Percentiles rank a stretch among this genome's conserved stretches.
phyloP scores from a whole-genome alignment of 1,140 invertebrate genomes.

The Anagrus nilaparvatae region DNA sequence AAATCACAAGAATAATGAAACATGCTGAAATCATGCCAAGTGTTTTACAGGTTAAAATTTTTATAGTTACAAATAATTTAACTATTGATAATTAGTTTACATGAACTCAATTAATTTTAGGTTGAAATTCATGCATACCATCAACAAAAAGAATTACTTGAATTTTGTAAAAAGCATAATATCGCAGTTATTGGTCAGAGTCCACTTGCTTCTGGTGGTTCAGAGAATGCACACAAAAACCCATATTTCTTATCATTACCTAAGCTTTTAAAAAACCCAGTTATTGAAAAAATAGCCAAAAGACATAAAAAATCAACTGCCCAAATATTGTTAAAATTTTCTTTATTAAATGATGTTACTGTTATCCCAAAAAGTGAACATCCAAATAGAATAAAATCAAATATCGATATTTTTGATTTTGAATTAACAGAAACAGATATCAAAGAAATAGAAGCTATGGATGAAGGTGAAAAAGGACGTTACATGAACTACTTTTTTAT shows the following conservation, averaged over 20 bases:
- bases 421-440: conserved; percentile 43
- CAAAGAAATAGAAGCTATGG: conserved; percentile 37
- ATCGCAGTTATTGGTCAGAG: conserved; percentile 75
- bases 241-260: conserved; percentile 59
- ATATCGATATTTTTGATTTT: conserved; percentile 51
- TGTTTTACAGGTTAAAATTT: conserved; percentile 55
- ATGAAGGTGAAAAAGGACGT: conserved; percentile 43
- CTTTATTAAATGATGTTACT: conserved; percentile 58
- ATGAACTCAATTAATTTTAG: conserved; percentile 34
- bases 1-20: conserved; percentile 54
- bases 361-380: conserved; percentile 80
- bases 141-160: conserved; percentile 63
- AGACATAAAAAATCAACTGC: conserved; percentile 60
- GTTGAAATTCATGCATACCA: conserved; percentile 74
- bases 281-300: conserved; percentile 56
- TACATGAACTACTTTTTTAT: conserved; percentile 48
- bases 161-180: conserved; percentile 59
- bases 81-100: conserved; percentile 9
- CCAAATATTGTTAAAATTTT: conserved; percentile 67
- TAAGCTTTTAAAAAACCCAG: too few relatives aligned
- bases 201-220: conserved; percentile 64
- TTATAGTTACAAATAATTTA: too few relatives aligned
- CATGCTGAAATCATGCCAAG: conserved; percentile 54
- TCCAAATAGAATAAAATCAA: conserved; percentile 54
- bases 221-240: conserved; percentile 43